Percentiles rank a stretch among this genome's conserved stretches.
phyloP scores from a whole-genome alignment of 2,888 invertebrate species.

The Perizoma flavofasciatum region DNA sequence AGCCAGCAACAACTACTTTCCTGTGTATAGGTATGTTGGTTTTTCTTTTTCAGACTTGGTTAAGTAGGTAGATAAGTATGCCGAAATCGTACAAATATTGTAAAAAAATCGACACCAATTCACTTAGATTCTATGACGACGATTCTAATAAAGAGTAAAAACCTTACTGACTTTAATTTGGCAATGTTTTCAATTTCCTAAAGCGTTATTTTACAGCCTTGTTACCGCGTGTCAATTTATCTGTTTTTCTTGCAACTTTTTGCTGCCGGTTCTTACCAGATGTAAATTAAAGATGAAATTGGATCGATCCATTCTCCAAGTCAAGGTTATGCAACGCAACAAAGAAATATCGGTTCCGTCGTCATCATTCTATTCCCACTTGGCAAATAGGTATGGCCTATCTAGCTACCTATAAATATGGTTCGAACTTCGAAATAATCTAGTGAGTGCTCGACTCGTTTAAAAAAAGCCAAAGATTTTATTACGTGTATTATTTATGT shows the following conservation, averaged over 20 bases:
- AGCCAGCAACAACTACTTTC: too few species aligned
- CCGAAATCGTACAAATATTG: background rate
- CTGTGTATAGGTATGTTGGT: too few species aligned
- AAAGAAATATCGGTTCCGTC: slow-evolving; percentile 45
- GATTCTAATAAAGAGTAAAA: too few species aligned
- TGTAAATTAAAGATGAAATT: slow-evolving; percentile 62
- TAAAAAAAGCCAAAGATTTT: background rate
- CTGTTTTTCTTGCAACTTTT: slow-evolving; percentile 47
- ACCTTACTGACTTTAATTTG: too few species aligned
- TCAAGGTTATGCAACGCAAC: slow-evolving; percentile 51
- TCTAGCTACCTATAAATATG: too few species aligned
- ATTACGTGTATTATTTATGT: slow-evolving; percentile 17
- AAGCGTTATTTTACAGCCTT: slow-evolving; percentile 38
- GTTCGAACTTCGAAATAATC: too few species aligned
- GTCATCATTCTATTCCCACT: slow-evolving; percentile 33
- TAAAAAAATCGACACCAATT: background rate
- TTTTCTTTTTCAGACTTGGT: too few species aligned
- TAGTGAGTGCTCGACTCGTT: slow-evolving; percentile 27
- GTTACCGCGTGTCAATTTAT: slow-evolving; percentile 32
- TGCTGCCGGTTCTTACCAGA: slow-evolving; percentile 58
- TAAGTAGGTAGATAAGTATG: background rate
- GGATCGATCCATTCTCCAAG: slow-evolving; percentile 49
- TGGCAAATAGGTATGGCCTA: too few species aligned
- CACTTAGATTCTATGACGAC: too few species aligned
- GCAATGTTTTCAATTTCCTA: too few species aligned